phyloP scores from a whole-genome alignment of 2,888 invertebrate genomes.

The Thereva unica region DNA sequence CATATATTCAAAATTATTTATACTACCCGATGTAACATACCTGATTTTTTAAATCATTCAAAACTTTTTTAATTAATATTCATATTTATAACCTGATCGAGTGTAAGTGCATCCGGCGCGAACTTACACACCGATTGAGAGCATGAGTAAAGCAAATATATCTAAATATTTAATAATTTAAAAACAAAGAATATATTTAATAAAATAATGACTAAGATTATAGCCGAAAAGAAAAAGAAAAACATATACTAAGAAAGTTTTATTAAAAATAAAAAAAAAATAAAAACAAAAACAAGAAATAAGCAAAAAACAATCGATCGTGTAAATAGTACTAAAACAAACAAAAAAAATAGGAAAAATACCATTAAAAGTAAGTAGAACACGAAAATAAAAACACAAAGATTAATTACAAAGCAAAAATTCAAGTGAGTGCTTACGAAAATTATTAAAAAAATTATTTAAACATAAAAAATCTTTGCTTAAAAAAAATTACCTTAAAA shows the following conservation, averaged over 20 bases:
- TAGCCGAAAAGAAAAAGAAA: conserved; percentile 6
- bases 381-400: too few species aligned
- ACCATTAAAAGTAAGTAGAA: neutral
- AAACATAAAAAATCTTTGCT: too few species aligned
- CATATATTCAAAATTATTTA: too few species aligned
- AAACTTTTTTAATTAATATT: too few species aligned
- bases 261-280: conserved; percentile 20
- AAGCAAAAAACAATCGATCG: conserved; percentile 5
- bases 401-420: too few species aligned
- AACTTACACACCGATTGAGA: conserved; percentile 25
- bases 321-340: conserved; percentile 8
- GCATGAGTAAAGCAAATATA: conserved; percentile 39
- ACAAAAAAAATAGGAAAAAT: conserved; percentile 2
- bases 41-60: too few species aligned
- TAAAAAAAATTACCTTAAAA: too few species aligned
- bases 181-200: conserved; percentile 18
- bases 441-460: too few species aligned
- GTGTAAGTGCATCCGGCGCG: conserved; percentile 19
- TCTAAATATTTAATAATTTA: conserved; percentile 38
- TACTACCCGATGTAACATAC: too few species aligned
- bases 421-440: too few species aligned
- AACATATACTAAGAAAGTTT: neutral
- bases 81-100: neutral
- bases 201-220: neutral
- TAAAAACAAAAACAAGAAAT: conserved; percentile 10